Base-by-base conservation (phyloP, 2,113 vertebrate genomes). In the Apteryx owenii region DNA sequence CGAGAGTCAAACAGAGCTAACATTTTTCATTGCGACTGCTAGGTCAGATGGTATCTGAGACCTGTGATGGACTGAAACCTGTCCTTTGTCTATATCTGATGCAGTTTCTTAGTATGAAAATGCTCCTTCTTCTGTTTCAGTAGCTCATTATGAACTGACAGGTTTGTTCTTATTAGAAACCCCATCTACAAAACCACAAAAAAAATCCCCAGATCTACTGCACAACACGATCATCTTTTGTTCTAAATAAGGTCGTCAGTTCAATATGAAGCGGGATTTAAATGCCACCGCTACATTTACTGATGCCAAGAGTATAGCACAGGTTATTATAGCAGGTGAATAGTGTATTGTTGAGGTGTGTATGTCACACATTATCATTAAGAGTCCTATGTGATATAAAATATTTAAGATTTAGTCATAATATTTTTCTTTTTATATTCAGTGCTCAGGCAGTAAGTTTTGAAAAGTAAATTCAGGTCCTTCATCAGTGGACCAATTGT, bases 221-320 rank as follows among this genome's bases (percentile, higher is more conserved):
- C 1, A 8, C 11, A 69, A 54, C 1, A 62, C 53, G 11, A 73
- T 0, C 0, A 4, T 42, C 66, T 89, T 92, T 92, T 96, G 87
- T 95, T 65, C 51, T 42, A 86, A 78, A 62, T 33, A 82, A 33
- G 29, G 81, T 95, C 82, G 95, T 89, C 64, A 93, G 91, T 95
- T 93, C 81, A 84, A 65, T 81, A 83, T 33, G 88, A 89, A 71
- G 73, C 89, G 97, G 92, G 90, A 85, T 96, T 97, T 95, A 91
- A 97, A 96, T 77, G 44, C 20, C 25, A 76, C 66, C 75, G 81
- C 65, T 94, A 71, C 72, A 29, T 89, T 92, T 60, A 91, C 65
- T 77, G 78, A 40, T 68, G 38, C 23, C 75, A 40, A 33, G 12
- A 19, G 13, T 88, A 73, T 44, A 90, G 38, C 65, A 89, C 38